These are phyloP conservation scores for Octopus bimaculoides DNA, from an alignment of 1,140 invertebrate species.

Conservation along the genomic window DNA sequence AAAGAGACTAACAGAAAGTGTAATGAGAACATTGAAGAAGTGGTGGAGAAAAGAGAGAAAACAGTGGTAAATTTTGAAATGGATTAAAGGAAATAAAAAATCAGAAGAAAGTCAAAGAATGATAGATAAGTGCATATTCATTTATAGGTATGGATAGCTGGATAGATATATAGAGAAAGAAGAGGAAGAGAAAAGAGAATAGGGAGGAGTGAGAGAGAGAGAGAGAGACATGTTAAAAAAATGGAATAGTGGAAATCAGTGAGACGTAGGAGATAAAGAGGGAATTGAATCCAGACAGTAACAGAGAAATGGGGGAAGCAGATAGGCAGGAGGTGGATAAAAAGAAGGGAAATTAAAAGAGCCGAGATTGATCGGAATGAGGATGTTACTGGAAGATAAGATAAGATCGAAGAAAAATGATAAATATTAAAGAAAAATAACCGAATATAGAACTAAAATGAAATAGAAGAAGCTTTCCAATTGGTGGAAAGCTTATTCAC, in stretches of 20 bases:
- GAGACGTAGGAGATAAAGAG: neutral
- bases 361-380: too few relatives aligned
- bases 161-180: neutral
- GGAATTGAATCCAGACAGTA: neutral
- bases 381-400: conserved; percentile 11
- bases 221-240: neutral
- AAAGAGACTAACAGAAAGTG: too few relatives aligned
- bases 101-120: too few relatives aligned
- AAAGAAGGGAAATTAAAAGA: too few relatives aligned
- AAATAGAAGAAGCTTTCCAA: conserved; percentile 8
- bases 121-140: too few relatives aligned
- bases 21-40: too few relatives aligned
- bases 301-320: neutral
- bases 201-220: neutral
- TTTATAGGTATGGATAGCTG: too few relatives aligned
- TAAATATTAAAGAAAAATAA: neutral
- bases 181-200: neutral
- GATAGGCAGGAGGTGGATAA: neutral
- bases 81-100: too few relatives aligned
- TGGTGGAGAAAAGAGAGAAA: too few relatives aligned
- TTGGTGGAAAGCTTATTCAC: neutral
- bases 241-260: neutral
- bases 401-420: too few relatives aligned
- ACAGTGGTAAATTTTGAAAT: too few relatives aligned
- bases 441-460: neutral